These are phyloP conservation scores for Agrotis puta DNA, from an alignment of 2,888 invertebrate genomes.

Conservation along the genomic window DNA sequence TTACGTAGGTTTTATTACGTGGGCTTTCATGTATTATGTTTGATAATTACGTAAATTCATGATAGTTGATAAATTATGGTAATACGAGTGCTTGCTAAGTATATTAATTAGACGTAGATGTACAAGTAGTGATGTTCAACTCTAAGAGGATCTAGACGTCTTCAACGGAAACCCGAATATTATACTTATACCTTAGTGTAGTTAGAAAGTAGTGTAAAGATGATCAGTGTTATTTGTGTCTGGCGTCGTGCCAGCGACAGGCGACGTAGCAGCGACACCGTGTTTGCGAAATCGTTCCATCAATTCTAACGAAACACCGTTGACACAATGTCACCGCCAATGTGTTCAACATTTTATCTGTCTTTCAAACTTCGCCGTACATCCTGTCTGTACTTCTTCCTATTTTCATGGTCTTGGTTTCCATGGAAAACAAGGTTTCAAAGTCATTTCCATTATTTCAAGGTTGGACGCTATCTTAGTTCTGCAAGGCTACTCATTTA, in stretches of 20 bases:
- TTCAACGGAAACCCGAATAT: slow-evolving; percentile 31
- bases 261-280: slow-evolving; percentile 60
- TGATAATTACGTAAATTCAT: slow-evolving; percentile 17
- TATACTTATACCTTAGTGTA: slow-evolving; percentile 20
- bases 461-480: slow-evolving; percentile 3
- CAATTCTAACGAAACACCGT: slow-evolving; percentile 73
- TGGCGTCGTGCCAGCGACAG: slow-evolving; percentile 77
- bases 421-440: slow-evolving; percentile 18
- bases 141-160: not conserved
- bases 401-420: slow-evolving; percentile 38
- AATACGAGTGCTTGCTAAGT: slow-evolving; percentile 2
- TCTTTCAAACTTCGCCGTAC: slow-evolving; percentile 43
- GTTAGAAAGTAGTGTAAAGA: slow-evolving; percentile 63
- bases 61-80: slow-evolving; percentile 13
- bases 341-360: slow-evolving; percentile 60
- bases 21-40: slow-evolving; percentile 18
- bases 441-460: slow-evolving; percentile 12
- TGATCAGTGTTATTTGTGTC: slow-evolving; percentile 73
- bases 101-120: slow-evolving; percentile 5
- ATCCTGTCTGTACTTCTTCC: slow-evolving; percentile 52
- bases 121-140: slow-evolving; percentile 9
- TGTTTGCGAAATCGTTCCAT: slow-evolving; percentile 75
- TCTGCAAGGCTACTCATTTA: slow-evolving; percentile 5
- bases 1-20: slow-evolving; percentile 8
- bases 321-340: slow-evolving; percentile 66